Percentiles rank a stretch among this genome's conserved stretches.
phyloP scores from a whole-genome alignment of 1,140 invertebrate species.

The Papilio helenus region DNA sequence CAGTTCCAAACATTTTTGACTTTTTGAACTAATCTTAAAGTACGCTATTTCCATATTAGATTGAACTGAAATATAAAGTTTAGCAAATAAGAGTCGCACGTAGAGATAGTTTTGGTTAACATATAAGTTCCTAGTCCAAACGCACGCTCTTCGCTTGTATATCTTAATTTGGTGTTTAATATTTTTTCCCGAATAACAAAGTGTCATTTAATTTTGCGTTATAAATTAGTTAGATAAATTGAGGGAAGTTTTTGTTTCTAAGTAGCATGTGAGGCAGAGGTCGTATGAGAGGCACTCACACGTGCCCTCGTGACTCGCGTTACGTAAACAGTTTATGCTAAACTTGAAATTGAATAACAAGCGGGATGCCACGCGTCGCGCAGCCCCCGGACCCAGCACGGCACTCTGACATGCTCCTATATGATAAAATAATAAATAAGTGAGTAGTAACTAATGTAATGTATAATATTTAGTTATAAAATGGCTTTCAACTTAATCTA shows the following conservation, averaged over 20 bases:
- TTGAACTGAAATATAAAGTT: no score
- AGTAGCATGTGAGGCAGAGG: neutral
- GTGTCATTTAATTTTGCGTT: no score
- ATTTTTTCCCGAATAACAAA: no score
- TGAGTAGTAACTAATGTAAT: neutral
- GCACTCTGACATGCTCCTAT: neutral
- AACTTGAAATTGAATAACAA: constrained; percentile 33
- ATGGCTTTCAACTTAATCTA: neutral
- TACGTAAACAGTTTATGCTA: constrained; percentile 32
- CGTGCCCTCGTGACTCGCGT: neutral
- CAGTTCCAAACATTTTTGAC: no score
- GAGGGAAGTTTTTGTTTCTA: neutral
- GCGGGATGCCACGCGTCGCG: neutral
- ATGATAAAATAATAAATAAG: neutral
- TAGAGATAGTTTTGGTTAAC: no score
- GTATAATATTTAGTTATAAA: no score
- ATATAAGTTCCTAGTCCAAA: no score
- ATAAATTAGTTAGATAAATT: neutral
- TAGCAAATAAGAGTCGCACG: no score
- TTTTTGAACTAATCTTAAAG: no score
- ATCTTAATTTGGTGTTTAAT: no score
- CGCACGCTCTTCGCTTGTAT: no score
- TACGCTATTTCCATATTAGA: no score
- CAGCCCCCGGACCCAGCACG: neutral
- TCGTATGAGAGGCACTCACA: neutral